phyloP scores from a whole-genome alignment of 2,797 vertebrate species.

The Ibycter americanus region DNA sequence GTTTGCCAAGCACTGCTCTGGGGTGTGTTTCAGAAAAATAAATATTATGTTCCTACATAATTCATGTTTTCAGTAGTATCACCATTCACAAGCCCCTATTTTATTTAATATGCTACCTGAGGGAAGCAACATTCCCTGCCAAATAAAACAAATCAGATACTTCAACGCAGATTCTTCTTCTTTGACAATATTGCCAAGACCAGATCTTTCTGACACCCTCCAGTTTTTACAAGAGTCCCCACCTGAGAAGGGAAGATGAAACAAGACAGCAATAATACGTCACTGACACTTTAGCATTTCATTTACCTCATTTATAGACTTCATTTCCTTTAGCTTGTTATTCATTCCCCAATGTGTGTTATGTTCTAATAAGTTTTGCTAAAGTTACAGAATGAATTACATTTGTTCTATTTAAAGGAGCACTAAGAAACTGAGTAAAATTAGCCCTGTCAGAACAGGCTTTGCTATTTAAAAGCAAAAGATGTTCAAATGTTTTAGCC shows the following conservation, averaged over 20 bases:
- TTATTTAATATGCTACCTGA: background rate
- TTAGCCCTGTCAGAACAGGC: background rate
- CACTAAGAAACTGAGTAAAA: background rate
- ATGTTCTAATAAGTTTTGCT: background rate
- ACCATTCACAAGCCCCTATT: background rate
- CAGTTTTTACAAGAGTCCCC: background rate
- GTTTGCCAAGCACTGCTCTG: background rate
- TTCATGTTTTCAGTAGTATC: background rate
- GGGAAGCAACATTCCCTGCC: background rate
- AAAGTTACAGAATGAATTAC: background rate
- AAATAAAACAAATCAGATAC: background rate
- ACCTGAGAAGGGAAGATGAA: background rate
- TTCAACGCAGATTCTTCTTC: background rate
- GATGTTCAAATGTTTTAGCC: conserved; percentile 41
- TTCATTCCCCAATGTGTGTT: background rate
- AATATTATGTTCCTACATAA: background rate
- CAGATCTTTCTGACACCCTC: background rate
- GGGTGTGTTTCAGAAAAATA: background rate
- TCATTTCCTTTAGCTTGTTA: background rate
- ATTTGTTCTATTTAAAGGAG: conserved; percentile 10
- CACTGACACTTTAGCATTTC: background rate
- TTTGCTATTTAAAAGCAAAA: conserved; percentile 43
- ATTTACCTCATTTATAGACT: background rate
- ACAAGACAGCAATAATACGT: background rate
- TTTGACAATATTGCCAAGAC: background rate